Percentiles rank a stretch among this genome's conserved stretches.
Evolutionary conservation across 2,113 vertebrate species (phyloP).

Genomic region (Leptocoma aspasia): DNA sequence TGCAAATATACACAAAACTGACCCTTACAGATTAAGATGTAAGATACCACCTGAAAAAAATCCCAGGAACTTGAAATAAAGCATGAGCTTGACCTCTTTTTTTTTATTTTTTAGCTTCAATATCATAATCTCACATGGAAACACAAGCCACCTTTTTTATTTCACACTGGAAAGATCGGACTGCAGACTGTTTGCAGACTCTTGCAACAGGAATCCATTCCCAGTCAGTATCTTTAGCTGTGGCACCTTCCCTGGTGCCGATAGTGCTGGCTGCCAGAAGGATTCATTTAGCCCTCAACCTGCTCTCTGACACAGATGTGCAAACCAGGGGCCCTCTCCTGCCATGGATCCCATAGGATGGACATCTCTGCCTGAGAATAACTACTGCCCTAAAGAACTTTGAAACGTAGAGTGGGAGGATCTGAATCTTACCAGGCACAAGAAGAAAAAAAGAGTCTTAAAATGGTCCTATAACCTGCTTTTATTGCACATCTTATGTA

Average conservation of each 20-base stretch:
- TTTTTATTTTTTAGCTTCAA: not conserved
- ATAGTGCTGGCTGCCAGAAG: not conserved
- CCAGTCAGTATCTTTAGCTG: not conserved
- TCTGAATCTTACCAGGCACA: not conserved
- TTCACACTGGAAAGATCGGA: not conserved
- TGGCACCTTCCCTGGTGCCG: not conserved
- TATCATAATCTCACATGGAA: not conserved
- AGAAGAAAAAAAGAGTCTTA: not conserved
- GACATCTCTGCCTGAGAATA: not conserved
- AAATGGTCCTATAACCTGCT: not conserved
- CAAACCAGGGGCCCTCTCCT: not conserved
- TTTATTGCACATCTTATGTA: not conserved
- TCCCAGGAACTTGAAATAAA: not conserved
- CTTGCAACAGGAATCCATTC: not conserved
- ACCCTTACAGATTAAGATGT: not conserved
- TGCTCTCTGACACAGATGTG: not conserved
- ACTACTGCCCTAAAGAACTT: not conserved
- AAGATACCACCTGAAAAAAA: not conserved
- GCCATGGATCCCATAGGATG: not conserved
- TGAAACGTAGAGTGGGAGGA: not conserved
- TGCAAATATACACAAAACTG: not conserved
- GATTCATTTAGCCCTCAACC: not conserved
- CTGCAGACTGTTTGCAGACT: not conserved
- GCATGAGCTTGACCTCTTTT: not conserved
- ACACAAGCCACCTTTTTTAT: not conserved